These are phyloP conservation scores for Hartigia nigra DNA, from an alignment of 2,888 invertebrate genomes.

Conservation along the genomic window DNA sequence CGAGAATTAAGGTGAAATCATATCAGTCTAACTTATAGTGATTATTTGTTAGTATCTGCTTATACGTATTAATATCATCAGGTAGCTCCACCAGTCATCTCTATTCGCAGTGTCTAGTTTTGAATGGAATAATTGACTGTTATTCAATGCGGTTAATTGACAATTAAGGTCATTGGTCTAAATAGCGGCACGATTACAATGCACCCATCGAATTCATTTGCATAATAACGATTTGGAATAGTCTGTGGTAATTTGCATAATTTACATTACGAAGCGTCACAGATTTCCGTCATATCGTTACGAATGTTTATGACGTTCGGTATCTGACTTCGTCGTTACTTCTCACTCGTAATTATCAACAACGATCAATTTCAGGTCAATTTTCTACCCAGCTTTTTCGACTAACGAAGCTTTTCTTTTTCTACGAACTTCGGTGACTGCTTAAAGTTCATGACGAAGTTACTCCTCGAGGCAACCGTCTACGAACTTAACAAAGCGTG, in stretches of 20 bases:
- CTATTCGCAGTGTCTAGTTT: conserved; percentile 22
- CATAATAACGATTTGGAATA: background rate
- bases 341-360: background rate
- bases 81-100: background rate
- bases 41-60: background rate
- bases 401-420: background rate
- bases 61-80: background rate
- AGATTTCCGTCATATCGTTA: background rate
- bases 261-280: background rate
- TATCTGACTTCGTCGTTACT: background rate
- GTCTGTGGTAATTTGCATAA: background rate
- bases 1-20: too few relatives aligned
- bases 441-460: background rate
- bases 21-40: background rate
- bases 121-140: conserved; percentile 9
- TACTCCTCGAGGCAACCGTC: background rate
- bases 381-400: background rate
- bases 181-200: conserved; percentile 8
- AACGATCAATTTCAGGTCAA: background rate
- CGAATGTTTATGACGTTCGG: background rate
- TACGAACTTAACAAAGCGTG: too few relatives aligned
- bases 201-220: background rate
- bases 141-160: conserved; percentile 16
- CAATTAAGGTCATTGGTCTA: conserved; percentile 29
- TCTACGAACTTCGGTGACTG: background rate